These are phyloP conservation scores for Hesperia comma DNA, from an alignment of 2,888 invertebrate species.

Conservation along the genomic window DNA sequence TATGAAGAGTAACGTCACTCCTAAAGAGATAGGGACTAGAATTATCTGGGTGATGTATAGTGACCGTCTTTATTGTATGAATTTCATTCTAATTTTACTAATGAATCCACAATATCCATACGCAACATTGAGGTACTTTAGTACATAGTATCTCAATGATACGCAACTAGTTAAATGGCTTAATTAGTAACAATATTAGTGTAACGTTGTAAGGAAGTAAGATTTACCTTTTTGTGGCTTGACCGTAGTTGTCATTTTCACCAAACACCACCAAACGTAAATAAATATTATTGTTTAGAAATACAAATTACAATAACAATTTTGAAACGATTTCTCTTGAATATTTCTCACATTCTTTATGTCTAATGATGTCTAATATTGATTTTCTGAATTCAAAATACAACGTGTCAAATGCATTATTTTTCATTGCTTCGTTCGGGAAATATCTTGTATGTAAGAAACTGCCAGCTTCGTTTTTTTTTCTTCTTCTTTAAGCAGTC, in stretches of 20 bases:
- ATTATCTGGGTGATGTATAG: no score
- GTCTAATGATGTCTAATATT: no score
- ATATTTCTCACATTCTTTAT: conserved; percentile 37
- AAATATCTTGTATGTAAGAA: background rate
- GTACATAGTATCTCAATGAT: no score
- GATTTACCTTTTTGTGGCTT: conserved; percentile 69
- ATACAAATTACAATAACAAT: conserved; percentile 22
- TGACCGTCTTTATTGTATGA: no score
- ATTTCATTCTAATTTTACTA: no score
- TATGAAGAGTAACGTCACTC: no score
- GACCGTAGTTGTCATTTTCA: conserved; percentile 59
- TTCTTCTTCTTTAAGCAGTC: background rate
- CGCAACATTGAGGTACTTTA: no score
- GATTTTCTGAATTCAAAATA: conserved; percentile 43
- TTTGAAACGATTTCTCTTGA: conserved; percentile 25
- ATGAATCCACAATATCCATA: no score
- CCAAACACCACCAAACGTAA: conserved; percentile 12
- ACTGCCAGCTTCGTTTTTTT: conserved; percentile 11
- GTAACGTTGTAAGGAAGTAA: no score
- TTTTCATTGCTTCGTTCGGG: background rate
- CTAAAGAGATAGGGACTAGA: no score
- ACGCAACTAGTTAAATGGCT: no score
- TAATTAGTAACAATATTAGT: no score
- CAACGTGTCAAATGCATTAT: conserved; percentile 47
- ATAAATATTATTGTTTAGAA: conserved; percentile 17